phyloP scores from a whole-genome alignment of 92 coral and sea anemone species.

The Phenganax stokvisi region DNA sequence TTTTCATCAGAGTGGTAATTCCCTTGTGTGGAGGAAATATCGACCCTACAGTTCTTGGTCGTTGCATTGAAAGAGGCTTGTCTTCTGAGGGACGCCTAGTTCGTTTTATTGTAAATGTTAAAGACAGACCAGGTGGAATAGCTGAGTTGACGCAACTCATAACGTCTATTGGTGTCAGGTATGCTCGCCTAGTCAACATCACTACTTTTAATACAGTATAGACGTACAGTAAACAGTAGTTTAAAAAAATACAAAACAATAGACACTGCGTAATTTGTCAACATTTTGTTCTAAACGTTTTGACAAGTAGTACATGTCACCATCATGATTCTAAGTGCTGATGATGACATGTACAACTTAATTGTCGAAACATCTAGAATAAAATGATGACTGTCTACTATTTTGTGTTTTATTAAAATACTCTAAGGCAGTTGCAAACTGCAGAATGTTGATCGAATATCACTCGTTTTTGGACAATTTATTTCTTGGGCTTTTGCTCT shows the following conservation, averaged over 20 bases:
- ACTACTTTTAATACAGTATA: background rate
- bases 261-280: background rate
- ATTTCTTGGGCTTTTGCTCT: too few species aligned
- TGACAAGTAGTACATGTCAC: too few species aligned
- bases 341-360: too few species aligned
- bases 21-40: slow-evolving; percentile 92
- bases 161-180: slow-evolving; percentile 83
- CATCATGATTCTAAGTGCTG: too few species aligned
- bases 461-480: too few species aligned
- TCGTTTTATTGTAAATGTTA: slow-evolving; percentile 75
- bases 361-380: too few species aligned
- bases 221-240: background rate
- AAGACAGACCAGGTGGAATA: slow-evolving; percentile 91
- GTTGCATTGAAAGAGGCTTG: slow-evolving; percentile 86
- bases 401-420: too few species aligned
- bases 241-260: background rate
- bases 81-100: slow-evolving; percentile 83
- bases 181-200: background rate
- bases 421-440: too few species aligned
- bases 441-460: too few species aligned
- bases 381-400: too few species aligned
- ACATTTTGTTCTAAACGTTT: too few species aligned
- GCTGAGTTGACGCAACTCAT: slow-evolving; percentile 75
- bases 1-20: slow-evolving; percentile 63
- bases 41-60: slow-evolving; percentile 84